Base-by-base conservation (phyloP, 2,888 invertebrate species). In the Antitype chi region DNA sequence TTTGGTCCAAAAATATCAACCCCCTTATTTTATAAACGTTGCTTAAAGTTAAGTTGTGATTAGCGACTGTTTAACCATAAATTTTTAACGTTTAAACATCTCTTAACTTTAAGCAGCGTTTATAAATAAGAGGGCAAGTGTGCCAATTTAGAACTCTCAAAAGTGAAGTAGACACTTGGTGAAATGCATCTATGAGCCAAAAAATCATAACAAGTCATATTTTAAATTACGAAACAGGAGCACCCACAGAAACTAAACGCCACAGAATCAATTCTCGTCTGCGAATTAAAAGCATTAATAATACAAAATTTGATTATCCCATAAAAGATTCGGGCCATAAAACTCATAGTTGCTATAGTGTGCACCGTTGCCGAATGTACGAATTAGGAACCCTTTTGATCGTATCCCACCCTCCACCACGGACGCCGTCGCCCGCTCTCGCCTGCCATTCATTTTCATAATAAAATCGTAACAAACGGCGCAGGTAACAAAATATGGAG, bases 251-350 rank as follows among this genome's bases (percentile, higher is more conserved):
- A 83, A 82, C 86, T 81, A 89, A 81, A 85, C 76, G 62, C 70
- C 77, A 77, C 74, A 88, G 91, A 94, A 95, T 95, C 95, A 94
- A 96, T 95, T 92, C 93, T 89, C 92, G 91, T 91, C 91, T 92
- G 89, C 92, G 94, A 94, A 95, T 94, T 93, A 94, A 93, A 92
- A 89, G 93, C 95, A 96, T 96, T 96, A 96, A 96, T 96, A 96
- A 94, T 94, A 95, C 95, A 96, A 96, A 96, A 96, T 96, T 96
- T 96, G 96, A 96, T 96, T 96, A 96, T 96, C 95, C 95, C 94
- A 95, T 96, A 96, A 96, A 96, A 96, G 96, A 96, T 94, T 95
- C 95, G 94, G 92, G 92, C 94, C 95, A 96, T 96, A 96, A 96
- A 96, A 96, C 94, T 94, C 94, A 93, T 96, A 96, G 95, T 96